These are phyloP conservation scores for Phania funesta DNA, from an alignment of 2,888 invertebrate genomes.

Conservation along the genomic window DNA sequence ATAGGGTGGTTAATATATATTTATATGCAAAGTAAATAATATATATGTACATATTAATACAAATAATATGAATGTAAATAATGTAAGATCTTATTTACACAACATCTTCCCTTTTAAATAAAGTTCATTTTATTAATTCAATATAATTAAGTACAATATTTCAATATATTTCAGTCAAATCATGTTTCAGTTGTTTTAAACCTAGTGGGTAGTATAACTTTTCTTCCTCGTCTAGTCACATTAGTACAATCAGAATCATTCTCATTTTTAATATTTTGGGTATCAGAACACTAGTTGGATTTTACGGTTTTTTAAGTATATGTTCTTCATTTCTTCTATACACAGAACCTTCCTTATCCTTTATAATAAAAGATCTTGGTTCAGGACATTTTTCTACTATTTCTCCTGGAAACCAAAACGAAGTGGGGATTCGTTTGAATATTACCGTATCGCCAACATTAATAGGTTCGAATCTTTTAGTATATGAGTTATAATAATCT, in stretches of 20 bases:
- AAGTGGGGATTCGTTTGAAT: constrained; percentile 34
- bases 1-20: constrained; percentile 1
- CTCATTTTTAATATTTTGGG: not conserved
- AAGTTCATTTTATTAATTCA: not conserved
- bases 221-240: constrained; percentile 8
- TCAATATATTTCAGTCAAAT: not conserved
- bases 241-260: not conserved
- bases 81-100: constrained; percentile 4
- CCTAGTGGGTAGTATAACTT: constrained; percentile 12
- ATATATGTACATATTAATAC: not conserved
- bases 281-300: not conserved
- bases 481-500: not conserved
- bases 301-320: not conserved
- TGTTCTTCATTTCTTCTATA: constrained; percentile 34
- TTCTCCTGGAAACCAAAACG: constrained; percentile 45
- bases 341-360: constrained; percentile 24
- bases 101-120: not conserved
- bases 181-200: not conserved
- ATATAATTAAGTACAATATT: not conserved
- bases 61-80: not conserved
- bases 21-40: not conserved
- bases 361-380: constrained; percentile 30
- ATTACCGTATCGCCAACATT: constrained; percentile 23
- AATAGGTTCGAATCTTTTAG: not conserved
- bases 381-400: constrained; percentile 1